These are phyloP conservation scores for Sebastes paucispinis DNA, from an alignment of 2,797 vertebrate species.

Conservation along the genomic window DNA sequence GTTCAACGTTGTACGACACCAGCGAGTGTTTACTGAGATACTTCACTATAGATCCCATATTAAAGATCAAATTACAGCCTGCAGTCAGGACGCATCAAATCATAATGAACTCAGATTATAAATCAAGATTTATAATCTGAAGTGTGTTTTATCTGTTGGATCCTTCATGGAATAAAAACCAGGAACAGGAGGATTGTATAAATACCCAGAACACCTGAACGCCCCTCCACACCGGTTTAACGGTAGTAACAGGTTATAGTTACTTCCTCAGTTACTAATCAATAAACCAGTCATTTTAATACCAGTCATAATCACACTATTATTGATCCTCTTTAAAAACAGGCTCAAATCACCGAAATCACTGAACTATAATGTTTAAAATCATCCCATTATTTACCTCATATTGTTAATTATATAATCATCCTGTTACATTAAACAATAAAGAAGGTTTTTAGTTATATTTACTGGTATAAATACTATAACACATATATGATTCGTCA, in stretches of 20 bases:
- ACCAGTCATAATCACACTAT: background rate
- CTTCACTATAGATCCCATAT: background rate
- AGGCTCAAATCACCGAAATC: background rate
- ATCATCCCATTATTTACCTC: background rate
- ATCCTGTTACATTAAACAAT: background rate
- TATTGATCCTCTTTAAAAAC: background rate
- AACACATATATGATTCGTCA: background rate
- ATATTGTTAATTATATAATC: background rate
- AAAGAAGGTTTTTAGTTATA: background rate
- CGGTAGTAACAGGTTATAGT: background rate
- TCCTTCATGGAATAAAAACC: background rate
- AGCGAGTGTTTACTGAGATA: background rate
- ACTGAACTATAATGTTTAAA: background rate
- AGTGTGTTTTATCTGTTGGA: background rate
- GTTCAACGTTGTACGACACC: conserved; percentile 11
- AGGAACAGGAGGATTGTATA: background rate
- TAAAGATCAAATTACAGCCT: conserved; percentile 34
- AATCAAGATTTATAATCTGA: background rate
- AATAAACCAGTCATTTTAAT: background rate
- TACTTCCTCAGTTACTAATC: background rate
- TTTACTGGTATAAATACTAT: background rate
- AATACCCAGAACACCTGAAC: conserved; percentile 6
- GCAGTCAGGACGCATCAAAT: conserved; percentile 7
- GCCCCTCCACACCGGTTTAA: background rate
- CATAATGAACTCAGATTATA: conserved; percentile 1